phyloP scores from a whole-genome alignment of 2,113 vertebrate species.

The Rhadina sibilatrix region DNA sequence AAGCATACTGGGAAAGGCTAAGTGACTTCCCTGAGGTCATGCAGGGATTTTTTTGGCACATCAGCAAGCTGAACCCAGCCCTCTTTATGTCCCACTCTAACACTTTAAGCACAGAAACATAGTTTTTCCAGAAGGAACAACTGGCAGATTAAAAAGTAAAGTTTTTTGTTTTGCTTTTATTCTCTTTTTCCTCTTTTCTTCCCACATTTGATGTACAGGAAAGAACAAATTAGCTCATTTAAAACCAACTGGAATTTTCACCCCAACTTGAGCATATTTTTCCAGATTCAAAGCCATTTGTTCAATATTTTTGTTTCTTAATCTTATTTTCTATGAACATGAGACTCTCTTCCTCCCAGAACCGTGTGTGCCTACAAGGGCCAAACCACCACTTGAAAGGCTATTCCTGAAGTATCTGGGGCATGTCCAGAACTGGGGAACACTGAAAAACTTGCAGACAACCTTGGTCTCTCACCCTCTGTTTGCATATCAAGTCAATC shows the following conservation, averaged over 20 bases:
- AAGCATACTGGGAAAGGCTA: neutral
- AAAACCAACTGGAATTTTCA: constrained; percentile 62
- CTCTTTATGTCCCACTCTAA: neutral
- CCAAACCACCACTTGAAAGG: constrained; percentile 63
- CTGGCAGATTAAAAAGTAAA: constrained; percentile 19
- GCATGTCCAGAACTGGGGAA: neutral
- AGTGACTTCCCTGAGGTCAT: neutral
- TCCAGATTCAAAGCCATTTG: constrained; percentile 57
- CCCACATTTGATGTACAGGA: constrained; percentile 52
- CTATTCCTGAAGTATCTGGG: constrained; percentile 49
- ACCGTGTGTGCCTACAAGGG: neutral
- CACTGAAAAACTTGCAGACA: constrained; percentile 8
- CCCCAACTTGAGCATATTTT: constrained; percentile 53
- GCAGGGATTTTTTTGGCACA: constrained; percentile 22
- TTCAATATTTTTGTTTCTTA: constrained; percentile 64
- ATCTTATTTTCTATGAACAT: constrained; percentile 59
- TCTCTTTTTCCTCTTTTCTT: constrained; percentile 31
- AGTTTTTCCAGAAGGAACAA: constrained; percentile 28
- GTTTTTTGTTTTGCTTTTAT: constrained; percentile 12
- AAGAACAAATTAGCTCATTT: constrained; percentile 66
- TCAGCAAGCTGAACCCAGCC: neutral
- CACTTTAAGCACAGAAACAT: neutral
- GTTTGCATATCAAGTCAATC: neutral
- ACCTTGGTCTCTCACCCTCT: neutral
- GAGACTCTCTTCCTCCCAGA: constrained; percentile 54